These are phyloP conservation scores for Uropsilus gracilis DNA, from an alignment of 2,113 vertebrate species.

Conservation along the genomic window DNA sequence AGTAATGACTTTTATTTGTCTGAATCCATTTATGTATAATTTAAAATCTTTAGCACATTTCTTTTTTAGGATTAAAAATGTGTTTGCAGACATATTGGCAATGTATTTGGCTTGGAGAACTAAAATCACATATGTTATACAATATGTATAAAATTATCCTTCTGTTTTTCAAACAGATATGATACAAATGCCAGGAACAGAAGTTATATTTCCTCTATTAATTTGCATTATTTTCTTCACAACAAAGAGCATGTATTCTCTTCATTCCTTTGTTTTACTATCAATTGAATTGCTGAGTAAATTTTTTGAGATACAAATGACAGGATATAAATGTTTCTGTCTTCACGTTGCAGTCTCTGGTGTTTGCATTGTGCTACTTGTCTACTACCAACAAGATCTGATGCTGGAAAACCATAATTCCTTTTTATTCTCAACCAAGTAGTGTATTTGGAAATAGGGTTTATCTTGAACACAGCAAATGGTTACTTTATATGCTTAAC, in stretches of 20 bases:
- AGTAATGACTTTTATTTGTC: slow-evolving; percentile 53
- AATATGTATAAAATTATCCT: slow-evolving; percentile 71
- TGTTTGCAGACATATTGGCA: slow-evolving; percentile 77
- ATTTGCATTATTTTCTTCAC: slow-evolving; percentile 40
- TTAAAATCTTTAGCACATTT: slow-evolving; percentile 68
- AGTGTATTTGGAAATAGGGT: not conserved
- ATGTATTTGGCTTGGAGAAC: slow-evolving; percentile 64
- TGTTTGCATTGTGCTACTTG: not conserved
- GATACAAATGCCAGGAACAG: slow-evolving; percentile 44
- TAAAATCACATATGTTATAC: slow-evolving; percentile 70
- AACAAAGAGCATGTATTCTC: not conserved
- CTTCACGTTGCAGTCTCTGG: not conserved
- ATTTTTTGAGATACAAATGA: not conserved
- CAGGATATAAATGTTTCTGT: not conserved
- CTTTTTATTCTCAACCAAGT: not conserved
- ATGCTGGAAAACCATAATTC: not conserved
- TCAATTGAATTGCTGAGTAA: not conserved
- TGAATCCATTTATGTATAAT: slow-evolving; percentile 40
- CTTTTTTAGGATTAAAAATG: slow-evolving; percentile 64
- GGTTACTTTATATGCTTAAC: not conserved
- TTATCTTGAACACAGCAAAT: not conserved
- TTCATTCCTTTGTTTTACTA: not conserved
- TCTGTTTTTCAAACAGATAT: slow-evolving; percentile 75
- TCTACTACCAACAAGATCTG: not conserved
- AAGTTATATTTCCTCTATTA: slow-evolving; percentile 42